phyloP scores from a whole-genome alignment of 2,113 vertebrate species.

The Copsychus sechellarum region DNA sequence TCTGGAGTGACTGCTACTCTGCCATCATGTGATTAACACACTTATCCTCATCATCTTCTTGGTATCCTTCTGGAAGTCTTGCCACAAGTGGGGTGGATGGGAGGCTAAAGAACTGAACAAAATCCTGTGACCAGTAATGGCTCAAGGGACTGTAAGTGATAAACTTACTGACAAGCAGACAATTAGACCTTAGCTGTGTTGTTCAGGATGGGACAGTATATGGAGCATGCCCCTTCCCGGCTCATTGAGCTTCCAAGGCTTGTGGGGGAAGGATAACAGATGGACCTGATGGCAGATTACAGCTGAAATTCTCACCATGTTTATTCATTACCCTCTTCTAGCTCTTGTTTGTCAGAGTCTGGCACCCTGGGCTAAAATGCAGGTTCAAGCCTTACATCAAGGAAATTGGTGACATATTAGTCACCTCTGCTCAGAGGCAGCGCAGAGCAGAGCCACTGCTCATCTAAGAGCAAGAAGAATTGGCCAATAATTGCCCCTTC shows the following conservation, averaged over 20 bases:
- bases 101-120: not conserved
- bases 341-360: constrained; percentile 48
- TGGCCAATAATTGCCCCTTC: not conserved
- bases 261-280: constrained; percentile 25
- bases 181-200: not conserved
- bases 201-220: constrained; percentile 7
- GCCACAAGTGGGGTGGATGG: not conserved
- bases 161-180: not conserved
- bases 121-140: not conserved
- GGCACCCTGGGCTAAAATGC: not conserved
- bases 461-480: not conserved
- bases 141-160: not conserved
- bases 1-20: not conserved
- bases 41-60: not conserved
- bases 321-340: constrained; percentile 39
- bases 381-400: constrained; percentile 1
- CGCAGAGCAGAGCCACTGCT: not conserved
- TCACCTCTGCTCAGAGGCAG: not conserved
- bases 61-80: not conserved
- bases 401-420: not conserved
- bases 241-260: constrained; percentile 30
- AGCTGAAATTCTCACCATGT: constrained; percentile 40
- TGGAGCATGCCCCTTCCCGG: not conserved
- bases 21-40: not conserved
- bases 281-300: constrained; percentile 39